Evolutionary conservation across 2,888 invertebrate species (phyloP).

Genomic region (Cylindroiulus punctatus): DNA sequence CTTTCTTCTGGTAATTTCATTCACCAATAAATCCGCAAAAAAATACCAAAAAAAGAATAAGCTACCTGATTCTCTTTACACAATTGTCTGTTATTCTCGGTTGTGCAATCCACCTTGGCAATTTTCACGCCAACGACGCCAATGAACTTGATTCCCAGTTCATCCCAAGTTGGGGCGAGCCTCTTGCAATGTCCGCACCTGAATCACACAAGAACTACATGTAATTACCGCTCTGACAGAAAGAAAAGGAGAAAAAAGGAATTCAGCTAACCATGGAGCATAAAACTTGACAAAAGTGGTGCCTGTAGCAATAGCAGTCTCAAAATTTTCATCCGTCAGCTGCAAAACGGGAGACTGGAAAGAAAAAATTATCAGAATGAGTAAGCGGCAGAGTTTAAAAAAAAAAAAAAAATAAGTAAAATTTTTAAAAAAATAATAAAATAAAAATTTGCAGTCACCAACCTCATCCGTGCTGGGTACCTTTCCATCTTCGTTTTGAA

Average conservation of each 20-base stretch:
- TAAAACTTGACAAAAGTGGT: conserved; percentile 86
- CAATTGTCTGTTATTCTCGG: conserved; percentile 75
- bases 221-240: neutral
- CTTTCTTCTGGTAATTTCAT: too few relatives aligned
- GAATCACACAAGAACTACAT: conserved; percentile 54
- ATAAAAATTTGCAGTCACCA: neutral
- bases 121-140: conserved; percentile 74
- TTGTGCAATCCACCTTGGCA: conserved; percentile 85
- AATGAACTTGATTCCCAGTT: conserved; percentile 78
- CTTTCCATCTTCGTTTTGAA: conserved; percentile 61
- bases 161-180: conserved; percentile 83
- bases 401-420: too few relatives aligned
- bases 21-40: too few relatives aligned
- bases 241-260: neutral
- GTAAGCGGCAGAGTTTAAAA: too few relatives aligned
- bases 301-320: conserved; percentile 76
- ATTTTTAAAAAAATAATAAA: conserved; percentile 35
- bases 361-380: conserved; percentile 58
- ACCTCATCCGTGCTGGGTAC: conserved; percentile 33
- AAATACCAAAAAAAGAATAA: too few relatives aligned
- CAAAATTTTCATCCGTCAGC: conserved; percentile 78
- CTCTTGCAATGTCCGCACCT: conserved; percentile 90
- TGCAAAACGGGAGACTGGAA: conserved; percentile 68
- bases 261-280: conserved; percentile 82
- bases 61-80: conserved; percentile 83